Percentiles rank a stretch among this genome's conserved stretches.
phyloP scores from a whole-genome alignment of 2,113 vertebrate genomes.

The Siphamia tubifer region DNA sequence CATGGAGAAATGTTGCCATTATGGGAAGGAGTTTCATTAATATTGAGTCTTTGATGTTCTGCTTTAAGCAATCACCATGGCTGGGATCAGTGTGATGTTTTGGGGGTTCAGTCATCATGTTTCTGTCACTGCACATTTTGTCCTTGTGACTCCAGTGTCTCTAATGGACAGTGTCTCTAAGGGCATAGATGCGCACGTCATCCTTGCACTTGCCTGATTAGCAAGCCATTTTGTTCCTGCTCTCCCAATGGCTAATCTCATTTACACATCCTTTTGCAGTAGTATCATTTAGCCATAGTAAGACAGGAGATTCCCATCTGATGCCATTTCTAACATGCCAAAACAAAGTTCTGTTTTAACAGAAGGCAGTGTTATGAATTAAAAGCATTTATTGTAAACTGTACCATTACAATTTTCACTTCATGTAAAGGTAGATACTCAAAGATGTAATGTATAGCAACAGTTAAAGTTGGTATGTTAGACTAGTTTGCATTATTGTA shows the following conservation, averaged over 20 bases:
- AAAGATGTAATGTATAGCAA: not conserved
- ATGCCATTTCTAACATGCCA: no score
- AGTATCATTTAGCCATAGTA: no score
- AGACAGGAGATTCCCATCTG: no score
- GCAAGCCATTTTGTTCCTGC: constrained; percentile 23
- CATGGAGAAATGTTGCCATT: not conserved
- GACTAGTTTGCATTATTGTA: not conserved
- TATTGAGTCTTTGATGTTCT: not conserved
- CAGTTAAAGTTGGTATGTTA: not conserved
- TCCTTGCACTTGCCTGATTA: constrained; percentile 14
- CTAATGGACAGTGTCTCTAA: no score
- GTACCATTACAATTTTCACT: no score
- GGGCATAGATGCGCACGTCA: constrained; percentile 48
- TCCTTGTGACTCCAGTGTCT: constrained; percentile 43
- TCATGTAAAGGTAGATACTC: not conserved
- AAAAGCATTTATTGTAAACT: no score
- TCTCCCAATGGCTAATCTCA: constrained; percentile 8
- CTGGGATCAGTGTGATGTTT: not conserved
- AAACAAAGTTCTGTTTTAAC: no score
- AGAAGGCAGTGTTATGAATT: no score
- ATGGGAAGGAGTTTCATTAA: not conserved
- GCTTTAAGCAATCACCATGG: no score
- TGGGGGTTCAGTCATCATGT: not conserved
- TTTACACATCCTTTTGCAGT: constrained; percentile 5
- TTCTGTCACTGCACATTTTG: constrained; percentile 3